Percentiles rank a stretch among this genome's conserved stretches.
Conservation (phyloP, 2,888 invertebrate genomes). For the Trachelus stipa region DNA sequence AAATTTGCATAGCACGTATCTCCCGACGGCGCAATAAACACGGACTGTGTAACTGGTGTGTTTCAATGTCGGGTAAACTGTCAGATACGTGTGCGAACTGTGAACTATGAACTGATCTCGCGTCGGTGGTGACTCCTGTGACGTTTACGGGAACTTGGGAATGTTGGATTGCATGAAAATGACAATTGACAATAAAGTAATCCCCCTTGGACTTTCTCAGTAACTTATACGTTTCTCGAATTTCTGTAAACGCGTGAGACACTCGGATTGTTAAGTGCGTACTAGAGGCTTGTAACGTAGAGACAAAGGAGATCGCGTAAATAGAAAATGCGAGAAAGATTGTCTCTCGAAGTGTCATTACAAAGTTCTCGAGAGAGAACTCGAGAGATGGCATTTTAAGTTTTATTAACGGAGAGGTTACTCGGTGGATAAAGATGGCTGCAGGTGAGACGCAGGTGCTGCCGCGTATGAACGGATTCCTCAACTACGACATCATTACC, state of each 20-base stretch:
- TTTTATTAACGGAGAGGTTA: constrained; percentile 4
- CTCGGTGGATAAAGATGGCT: constrained; percentile 2
- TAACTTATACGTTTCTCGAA: neutral
- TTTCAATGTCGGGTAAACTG: neutral
- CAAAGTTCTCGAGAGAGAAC: neutral
- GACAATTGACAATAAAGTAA: neutral
- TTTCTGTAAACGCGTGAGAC: neutral
- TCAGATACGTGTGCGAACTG: neutral
- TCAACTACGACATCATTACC: neutral
- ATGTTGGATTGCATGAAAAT: neutral
- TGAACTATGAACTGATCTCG: neutral
- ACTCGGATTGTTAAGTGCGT: neutral
- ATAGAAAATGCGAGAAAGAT: constrained; percentile 3
- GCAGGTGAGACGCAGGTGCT: constrained; percentile 18
- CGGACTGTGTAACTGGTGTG: neutral
- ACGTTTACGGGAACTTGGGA: neutral
- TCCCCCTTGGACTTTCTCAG: neutral
- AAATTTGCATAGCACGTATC: neutral
- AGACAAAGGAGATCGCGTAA: neutral
- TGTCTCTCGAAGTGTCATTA: neutral
- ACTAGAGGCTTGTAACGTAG: neutral
- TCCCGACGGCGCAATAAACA: neutral
- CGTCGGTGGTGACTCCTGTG: neutral
- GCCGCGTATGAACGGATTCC: constrained; percentile 17
- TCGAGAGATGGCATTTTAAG: constrained; percentile 2